Evolutionary conservation across 2,113 vertebrate genomes (phyloP).

Genomic region (Myiozetetes cayanensis): DNA sequence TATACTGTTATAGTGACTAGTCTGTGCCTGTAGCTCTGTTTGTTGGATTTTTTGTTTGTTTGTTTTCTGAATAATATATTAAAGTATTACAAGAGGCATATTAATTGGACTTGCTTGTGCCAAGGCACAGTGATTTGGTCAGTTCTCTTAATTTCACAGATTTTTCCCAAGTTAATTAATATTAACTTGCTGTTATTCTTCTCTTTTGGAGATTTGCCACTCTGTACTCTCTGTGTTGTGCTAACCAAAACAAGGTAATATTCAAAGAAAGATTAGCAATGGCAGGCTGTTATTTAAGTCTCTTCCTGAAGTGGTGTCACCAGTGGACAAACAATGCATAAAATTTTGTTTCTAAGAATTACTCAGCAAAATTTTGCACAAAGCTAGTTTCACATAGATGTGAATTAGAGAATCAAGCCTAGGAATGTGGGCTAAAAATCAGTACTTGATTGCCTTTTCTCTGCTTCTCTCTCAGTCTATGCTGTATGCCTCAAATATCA

Average conservation of each 20-base stretch:
- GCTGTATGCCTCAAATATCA: neutral
- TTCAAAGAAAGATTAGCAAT: neutral
- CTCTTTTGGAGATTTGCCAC: neutral
- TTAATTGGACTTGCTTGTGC: neutral
- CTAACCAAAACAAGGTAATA: neutral
- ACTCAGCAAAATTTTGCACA: neutral
- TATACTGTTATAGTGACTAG: neutral
- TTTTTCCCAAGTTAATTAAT: neutral
- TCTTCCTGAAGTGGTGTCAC: accelerated
- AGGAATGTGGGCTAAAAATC: neutral
- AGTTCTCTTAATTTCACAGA: neutral
- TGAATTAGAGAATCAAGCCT: neutral
- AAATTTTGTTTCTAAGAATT: neutral
- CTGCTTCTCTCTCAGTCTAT: neutral
- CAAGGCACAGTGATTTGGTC: neutral
- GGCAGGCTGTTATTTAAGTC: neutral
- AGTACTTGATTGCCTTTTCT: neutral
- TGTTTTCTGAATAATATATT: neutral
- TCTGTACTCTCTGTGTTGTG: neutral
- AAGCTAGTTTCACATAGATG: neutral
- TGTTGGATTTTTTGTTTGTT: neutral
- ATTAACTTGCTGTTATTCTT: neutral
- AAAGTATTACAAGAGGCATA: neutral
- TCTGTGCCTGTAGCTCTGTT: neutral
- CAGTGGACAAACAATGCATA: neutral